Evolutionary conservation across 1,140 invertebrate species (phyloP), one percentile per base, ranked within the genome.

Genomic region (Trichomalopsis sarcophagae): DNA sequence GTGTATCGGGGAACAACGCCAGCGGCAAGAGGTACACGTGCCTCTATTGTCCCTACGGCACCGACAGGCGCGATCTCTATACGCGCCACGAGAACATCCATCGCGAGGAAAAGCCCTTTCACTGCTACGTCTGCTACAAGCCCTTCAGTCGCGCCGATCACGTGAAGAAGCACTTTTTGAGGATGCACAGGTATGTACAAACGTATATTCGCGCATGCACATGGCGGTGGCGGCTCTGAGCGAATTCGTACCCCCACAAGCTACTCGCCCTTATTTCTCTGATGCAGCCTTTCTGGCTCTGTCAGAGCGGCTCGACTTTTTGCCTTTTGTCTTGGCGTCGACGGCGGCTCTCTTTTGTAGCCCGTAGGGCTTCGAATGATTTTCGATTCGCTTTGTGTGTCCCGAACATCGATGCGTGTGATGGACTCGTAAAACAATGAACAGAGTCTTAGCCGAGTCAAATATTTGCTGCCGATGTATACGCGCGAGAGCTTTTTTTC

Each of bases 31-130:
- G 97, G 14, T 98, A 98, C 91, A 96, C 95, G 36, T 98, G 97
- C 92, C 95, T 94, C 9, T 96, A 96, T 89, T 98, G 97, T 91
- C 96, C 97, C 2, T 98, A 98, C 91, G 96, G 97, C 0, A 98
- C 97, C 0, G 97, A 99, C 91, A 94, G 98, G 10, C 94, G 98
- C 81, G 98, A 99, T 93, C 95, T 99, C 75, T 99, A 97, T 91
- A 99, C 98, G 2, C 95, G 98, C 7, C 98, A 99, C 93, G 97
- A 99, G 93, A 98, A 99, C 89, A 99, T 99, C 85, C 98, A 99
- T 89, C 95, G 97, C 84, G 97, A 98, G 89, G 97, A 98, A 89
- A 98, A 98, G 90, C 97, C 97, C 1, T 98, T 98, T 89, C 97
- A 98, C 88, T 98, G 97, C 91, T 98, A 98, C 90, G 95, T 97